Evolutionary conservation across 2,888 invertebrate genomes (phyloP).

Genomic region (Germaria angustata): DNA sequence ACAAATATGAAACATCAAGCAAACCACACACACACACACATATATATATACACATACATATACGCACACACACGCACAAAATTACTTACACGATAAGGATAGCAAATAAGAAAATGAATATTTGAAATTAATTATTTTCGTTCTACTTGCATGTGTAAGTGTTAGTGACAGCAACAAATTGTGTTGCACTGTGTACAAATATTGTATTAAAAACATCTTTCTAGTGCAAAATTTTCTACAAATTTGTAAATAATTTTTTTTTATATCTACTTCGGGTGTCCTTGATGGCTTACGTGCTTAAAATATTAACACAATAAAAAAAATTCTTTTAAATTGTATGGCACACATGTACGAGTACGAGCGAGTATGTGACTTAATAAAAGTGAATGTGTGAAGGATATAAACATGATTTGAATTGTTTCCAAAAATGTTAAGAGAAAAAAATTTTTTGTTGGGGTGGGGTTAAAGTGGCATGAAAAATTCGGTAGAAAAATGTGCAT

Average conservation of each 20-base stretch:
- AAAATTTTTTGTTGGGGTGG: background rate
- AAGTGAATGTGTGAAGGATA: background rate
- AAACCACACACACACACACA: no score
- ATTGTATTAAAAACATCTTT: background rate
- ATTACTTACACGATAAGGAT: background rate
- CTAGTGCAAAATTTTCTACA: background rate
- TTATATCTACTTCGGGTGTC: slow-evolving; percentile 70
- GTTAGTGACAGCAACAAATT: background rate
- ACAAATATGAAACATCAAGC: no score
- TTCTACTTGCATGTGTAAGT: background rate
- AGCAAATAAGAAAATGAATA: background rate
- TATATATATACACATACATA: no score
- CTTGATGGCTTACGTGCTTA: slow-evolving; percentile 75
- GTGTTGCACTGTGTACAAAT: background rate
- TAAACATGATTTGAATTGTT: background rate
- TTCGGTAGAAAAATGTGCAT: no score
- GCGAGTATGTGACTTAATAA: background rate
- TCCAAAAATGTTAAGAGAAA: background rate
- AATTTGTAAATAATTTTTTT: slow-evolving; percentile 15
- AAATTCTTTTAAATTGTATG: background rate
- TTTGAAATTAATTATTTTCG: background rate
- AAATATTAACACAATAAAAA: slow-evolving; percentile 70
- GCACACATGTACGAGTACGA: background rate
- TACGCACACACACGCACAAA: no score
- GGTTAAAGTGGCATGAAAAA: no score